Conservation (phyloP, 2,797 vertebrate species). For the Megaceryle alcyon region DNA sequence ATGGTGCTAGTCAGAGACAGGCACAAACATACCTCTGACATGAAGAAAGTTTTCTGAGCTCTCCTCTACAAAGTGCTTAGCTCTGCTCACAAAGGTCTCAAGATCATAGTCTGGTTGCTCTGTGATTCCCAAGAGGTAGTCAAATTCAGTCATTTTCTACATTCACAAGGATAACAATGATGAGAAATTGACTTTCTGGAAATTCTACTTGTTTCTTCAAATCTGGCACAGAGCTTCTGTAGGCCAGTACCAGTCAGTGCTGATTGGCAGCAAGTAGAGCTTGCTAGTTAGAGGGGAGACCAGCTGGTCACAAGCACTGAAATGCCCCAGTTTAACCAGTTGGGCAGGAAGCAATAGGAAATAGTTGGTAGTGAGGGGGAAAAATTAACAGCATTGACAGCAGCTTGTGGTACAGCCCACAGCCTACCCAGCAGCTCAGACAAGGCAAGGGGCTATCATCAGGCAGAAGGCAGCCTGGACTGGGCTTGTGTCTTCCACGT, state of each 20-base stretch:
- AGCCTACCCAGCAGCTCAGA: not conserved
- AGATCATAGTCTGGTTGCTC: slow-evolving; percentile 85
- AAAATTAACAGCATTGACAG: not conserved
- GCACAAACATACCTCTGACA: slow-evolving; percentile 67
- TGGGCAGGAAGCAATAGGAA: not conserved
- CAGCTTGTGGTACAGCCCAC: not conserved
- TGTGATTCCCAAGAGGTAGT: slow-evolving; percentile 79
- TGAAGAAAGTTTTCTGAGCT: slow-evolving; percentile 59
- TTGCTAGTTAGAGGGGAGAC: not conserved
- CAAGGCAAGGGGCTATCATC: not conserved
- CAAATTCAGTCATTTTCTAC: slow-evolving; percentile 77
- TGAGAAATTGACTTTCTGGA: not conserved
- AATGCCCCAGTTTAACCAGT: not conserved
- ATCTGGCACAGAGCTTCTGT: not conserved
- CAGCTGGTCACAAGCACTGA: not conserved
- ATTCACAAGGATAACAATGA: not conserved
- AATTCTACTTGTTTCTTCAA: not conserved
- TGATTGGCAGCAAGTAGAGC: not conserved
- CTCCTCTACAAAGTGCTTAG: slow-evolving; percentile 67
- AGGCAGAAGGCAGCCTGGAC: not conserved
- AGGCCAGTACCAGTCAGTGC: not conserved
- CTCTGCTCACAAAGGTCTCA: slow-evolving; percentile 77
- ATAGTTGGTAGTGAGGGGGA: not conserved
- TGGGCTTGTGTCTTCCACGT: not conserved
- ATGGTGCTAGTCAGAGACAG: not conserved